Evolutionary conservation across 2,797 vertebrate species (phyloP).

Genomic region (Anas capensis): DNA sequence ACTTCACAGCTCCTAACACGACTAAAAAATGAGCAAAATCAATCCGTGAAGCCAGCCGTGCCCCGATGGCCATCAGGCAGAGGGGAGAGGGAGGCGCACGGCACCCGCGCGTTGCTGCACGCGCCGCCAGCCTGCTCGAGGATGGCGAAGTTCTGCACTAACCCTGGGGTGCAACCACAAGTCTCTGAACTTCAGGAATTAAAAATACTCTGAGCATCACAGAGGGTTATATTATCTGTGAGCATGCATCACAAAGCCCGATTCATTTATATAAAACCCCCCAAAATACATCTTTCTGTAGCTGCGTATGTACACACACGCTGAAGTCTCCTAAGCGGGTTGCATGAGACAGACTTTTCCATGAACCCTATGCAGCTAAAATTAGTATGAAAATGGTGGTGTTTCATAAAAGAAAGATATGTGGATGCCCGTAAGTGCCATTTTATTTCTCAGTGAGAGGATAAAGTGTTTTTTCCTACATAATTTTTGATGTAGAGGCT

Average conservation of each 20-base stretch:
- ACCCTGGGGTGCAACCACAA: rapidly evolving
- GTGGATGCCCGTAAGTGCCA: conserved; percentile 84
- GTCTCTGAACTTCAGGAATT: neutral
- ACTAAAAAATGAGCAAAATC: rapidly evolving
- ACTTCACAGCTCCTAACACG: neutral
- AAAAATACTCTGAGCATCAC: rapidly evolving
- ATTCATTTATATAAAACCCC: rapidly evolving
- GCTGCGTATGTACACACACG: rapidly evolving
- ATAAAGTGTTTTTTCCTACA: conserved; percentile 89
- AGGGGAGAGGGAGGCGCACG: neutral
- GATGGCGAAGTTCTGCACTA: neutral
- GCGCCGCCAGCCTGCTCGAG: rapidly evolving
- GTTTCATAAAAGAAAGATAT: conserved; percentile 83
- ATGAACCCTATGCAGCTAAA: conserved; percentile 79
- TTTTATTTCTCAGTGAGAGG: conserved; percentile 88
- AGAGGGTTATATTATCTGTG: rapidly evolving
- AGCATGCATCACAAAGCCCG: rapidly evolving
- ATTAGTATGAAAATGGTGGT: conserved; percentile 84
- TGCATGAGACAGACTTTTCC: conserved; percentile 50
- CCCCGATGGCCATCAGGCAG: neutral
- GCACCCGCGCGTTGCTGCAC: rapidly evolving
- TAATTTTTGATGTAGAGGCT: conserved; percentile 89
- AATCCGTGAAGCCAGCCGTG: rapidly evolving
- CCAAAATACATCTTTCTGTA: neutral
- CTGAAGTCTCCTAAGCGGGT: conserved; percentile 16